Evolutionary conservation across 2,113 vertebrate species (phyloP).

Genomic region (Peromyscus californicus): DNA sequence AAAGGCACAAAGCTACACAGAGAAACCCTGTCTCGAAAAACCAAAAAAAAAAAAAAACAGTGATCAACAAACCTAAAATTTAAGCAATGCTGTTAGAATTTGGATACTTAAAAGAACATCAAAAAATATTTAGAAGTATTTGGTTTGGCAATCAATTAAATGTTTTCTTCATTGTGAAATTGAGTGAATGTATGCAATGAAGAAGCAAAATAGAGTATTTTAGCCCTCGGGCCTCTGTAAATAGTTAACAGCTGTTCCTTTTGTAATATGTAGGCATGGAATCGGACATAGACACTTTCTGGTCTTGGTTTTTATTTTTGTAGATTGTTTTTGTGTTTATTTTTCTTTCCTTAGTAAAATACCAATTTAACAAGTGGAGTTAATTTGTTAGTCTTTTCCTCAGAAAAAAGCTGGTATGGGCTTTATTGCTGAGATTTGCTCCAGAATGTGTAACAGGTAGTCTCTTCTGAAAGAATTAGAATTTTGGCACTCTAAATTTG

Average conservation of each 20-base stretch:
- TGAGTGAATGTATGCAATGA: background rate
- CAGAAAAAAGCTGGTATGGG: background rate
- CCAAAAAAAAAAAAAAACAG: no score
- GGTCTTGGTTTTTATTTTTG: background rate
- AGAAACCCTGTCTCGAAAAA: no score
- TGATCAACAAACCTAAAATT: conserved; percentile 39
- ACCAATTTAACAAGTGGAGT: background rate
- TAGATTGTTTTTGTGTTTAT: background rate
- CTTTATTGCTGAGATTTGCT: background rate
- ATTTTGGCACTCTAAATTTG: conserved; percentile 15
- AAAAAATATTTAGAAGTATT: conserved; percentile 42
- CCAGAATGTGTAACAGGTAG: background rate
- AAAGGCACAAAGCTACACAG: no score
- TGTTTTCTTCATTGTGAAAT: background rate
- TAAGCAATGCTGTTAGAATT: background rate
- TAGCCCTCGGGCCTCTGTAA: background rate
- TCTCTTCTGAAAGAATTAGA: conserved; percentile 43
- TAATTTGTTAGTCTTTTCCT: conserved; percentile 42
- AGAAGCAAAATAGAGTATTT: background rate
- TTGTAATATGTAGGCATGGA: background rate
- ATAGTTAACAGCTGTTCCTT: background rate
- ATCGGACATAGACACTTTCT: background rate
- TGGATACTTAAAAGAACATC: conserved; percentile 17
- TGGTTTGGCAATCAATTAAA: background rate
- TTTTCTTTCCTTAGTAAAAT: conserved; percentile 31